Conservation (phyloP, 2,113 vertebrate genomes). For the Chascanopsetta lugubris region DNA sequence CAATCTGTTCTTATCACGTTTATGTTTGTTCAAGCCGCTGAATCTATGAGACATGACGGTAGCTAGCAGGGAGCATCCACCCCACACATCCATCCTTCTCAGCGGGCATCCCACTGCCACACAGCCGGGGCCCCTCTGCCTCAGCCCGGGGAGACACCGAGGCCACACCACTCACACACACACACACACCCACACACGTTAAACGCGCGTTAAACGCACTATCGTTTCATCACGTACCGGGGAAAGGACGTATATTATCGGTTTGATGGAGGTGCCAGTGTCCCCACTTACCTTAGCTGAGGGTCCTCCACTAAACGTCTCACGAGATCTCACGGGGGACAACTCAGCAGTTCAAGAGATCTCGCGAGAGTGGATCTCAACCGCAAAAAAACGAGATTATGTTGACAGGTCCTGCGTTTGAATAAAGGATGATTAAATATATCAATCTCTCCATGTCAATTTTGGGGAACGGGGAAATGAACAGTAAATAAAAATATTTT, state of each 20-base stretch:
- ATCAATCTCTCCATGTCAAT: too few relatives aligned
- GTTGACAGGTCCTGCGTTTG: background rate
- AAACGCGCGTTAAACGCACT: background rate
- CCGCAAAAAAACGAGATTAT: background rate
- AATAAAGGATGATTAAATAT: too few relatives aligned
- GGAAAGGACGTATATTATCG: background rate
- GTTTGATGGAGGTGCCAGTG: constrained; percentile 5
- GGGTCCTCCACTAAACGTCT: constrained; percentile 45
- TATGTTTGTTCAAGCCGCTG: background rate
- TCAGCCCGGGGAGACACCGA: background rate
- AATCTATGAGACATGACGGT: constrained; percentile 21
- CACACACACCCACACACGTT: background rate
- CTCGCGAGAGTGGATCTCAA: constrained; percentile 59
- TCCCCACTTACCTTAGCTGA: constrained; percentile 64
- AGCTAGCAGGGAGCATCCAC: constrained; percentile 42
- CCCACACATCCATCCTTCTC: constrained; percentile 52
- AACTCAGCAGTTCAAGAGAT: constrained; percentile 34
- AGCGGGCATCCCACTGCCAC: constrained; percentile 24
- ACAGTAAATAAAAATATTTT: too few relatives aligned
- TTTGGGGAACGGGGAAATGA: too few relatives aligned
- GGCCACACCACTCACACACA: background rate
- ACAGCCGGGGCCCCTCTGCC: background rate
- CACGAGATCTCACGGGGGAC: constrained; percentile 48
- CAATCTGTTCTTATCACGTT: background rate
- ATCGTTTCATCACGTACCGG: background rate